A percentile compares a stretch with the other conserved stretches of the same genome.
Evolutionary conservation across 1,140 invertebrate species (phyloP).

Genomic region (Drosophila ananassae): DNA sequence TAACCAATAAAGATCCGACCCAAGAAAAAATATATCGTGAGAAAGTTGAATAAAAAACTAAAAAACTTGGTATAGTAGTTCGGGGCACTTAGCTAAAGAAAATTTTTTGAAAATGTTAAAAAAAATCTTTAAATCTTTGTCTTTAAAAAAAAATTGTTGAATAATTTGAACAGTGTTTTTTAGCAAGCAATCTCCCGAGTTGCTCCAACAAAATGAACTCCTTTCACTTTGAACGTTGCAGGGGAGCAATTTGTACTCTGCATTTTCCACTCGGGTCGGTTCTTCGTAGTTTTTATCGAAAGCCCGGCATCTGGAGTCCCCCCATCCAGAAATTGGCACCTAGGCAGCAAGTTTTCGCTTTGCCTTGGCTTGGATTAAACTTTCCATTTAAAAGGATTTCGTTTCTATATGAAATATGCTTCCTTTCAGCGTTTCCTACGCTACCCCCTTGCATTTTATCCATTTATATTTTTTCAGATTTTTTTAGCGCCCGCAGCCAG

Average conservation of each 20-base stretch:
- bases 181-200: conserved; percentile 10
- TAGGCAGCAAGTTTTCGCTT: conserved; percentile 46
- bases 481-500: conserved; percentile 27
- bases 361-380: conserved; percentile 62
- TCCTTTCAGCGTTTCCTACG: conserved; percentile 71
- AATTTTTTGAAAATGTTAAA: no score
- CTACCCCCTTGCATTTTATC: background rate
- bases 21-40: no score
- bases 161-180: background rate
- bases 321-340: conserved; percentile 18
- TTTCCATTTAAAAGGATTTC: conserved; percentile 81
- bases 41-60: no score
- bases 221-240: conserved; percentile 38
- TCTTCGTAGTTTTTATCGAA: conserved; percentile 59
- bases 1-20: no score
- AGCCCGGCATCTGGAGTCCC: conserved; percentile 54
- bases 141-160: background rate
- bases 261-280: conserved; percentile 38
- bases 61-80: no score
- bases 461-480: background rate
- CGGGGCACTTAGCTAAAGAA: no score
- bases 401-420: conserved; percentile 77
- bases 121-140: no score
- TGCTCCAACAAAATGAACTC: conserved; percentile 42
- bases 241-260: conserved; percentile 60